Base-by-base conservation (phyloP, 92 coral and sea anemone species). In the Phymanthus crucifer region DNA sequence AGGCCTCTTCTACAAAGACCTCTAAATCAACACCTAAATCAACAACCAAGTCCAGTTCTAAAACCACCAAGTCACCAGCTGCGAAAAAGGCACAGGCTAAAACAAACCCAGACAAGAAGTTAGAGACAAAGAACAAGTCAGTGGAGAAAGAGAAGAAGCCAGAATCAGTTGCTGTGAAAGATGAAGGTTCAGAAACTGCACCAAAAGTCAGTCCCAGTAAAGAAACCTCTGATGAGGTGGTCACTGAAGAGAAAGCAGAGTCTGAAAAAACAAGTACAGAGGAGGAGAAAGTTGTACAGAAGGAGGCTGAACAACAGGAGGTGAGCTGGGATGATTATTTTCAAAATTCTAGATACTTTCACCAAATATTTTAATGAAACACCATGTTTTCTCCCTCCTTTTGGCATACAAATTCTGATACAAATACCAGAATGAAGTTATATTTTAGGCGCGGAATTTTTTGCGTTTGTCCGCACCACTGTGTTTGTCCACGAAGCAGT, bases 21-120 rank as follows among this genome's bases (percentile, higher is more conserved):
- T 29, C 36, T 19, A 19, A n/a, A 46, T 13, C 69, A 74, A 52
- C 74, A 6, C 66, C 37, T 8, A 71, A 83, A 7, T 40, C 23
- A 18, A 33, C 76, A 16, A 48, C 77, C 29, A 89, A 77, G 40
- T 32, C 84, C 27, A 84, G 18, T 10, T 31, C 72, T 29, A 77
- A 77, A 65, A 2, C 81, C 16, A 19, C 57, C 2, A n/a, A 46
- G 23, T 71, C 80, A 71, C 33, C 32, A 1, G 21, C 73, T 43
- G 71, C 73, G 31, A 85, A 88, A 79, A 88, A 83, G 66, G 73
- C 64, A 26, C 50, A 70, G 26, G 32, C 50, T n/a, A 66, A 43
- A 34, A 77, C 34, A 13, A 45, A 34, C n/a, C 66, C 74, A 78
- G 79, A 52, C 14, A 83, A 83, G 66, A 85, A 68, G 43, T 75